Evolutionary conservation across 2,888 invertebrate genomes (phyloP), one percentile per base, ranked within the genome.

Genomic region (Plemyria rubiginata): DNA sequence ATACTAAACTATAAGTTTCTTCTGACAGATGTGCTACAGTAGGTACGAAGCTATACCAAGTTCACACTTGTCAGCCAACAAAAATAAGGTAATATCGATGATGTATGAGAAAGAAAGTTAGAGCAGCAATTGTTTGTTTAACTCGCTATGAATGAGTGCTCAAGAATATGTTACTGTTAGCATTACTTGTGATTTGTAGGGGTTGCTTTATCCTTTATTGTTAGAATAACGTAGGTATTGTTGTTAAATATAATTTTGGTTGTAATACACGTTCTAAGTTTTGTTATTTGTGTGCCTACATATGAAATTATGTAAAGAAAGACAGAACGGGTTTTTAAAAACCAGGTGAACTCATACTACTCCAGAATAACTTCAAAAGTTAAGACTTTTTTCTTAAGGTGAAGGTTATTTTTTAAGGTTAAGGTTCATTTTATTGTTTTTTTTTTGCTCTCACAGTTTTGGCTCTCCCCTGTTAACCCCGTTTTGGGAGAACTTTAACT

Each of bases 51-150:
- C 7, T 6, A 8, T 32, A 38, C 11, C 13, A 43, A 43, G 13
- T 13, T 43, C 15, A 43, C 41, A 15, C 41, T 13, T 40, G 40
- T 43, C 41, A 43, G 41, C 13, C 41, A 43, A 15, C 13, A 43
- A 43, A 43, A 43, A 43, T 43, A 43, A 8, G 7, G 41, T 43
- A 40, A 22, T 22, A 43, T 43, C 13, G 41, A 43, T 43, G 41
- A 13, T 8, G 6, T 43, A 43, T n/a, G n/a, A n/a, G n/a, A 13
- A 41, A 41, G 13, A 41, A 43, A 13, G 5, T 43, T 43, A 7
- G 41, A 15, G 15, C 13, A 43, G 11, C 41, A 15, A 7, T 43
- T 43, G 7, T 43, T 43, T 43, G 11, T 38, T 11, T 38, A 38
- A 38, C 36, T 38, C 36, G 40, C 15, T 43, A 43, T 43, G 13